Evolutionary conservation across 2,888 invertebrate genomes (phyloP), one percentile per base, ranked within the genome.

Genomic region (Stegophylla sp.): DNA sequence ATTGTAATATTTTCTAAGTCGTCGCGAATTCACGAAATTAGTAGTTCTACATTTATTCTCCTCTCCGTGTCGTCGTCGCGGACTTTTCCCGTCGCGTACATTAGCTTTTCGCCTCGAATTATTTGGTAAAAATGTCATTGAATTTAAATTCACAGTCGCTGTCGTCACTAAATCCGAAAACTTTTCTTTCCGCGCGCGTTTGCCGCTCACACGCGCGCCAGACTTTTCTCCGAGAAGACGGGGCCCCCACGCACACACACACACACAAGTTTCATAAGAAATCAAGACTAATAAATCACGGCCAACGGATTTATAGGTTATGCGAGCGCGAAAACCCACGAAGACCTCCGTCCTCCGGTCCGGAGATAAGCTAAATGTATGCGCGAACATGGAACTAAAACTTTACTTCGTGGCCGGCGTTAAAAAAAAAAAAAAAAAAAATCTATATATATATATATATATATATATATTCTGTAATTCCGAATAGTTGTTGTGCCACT

Each of bases 201-300:
- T 28, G 56, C 43, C 59, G 34, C 59, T 53, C 76, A 53, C 66
- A 5, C 51, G 7, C 69, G 59, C 45, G 34, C 59, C n/a, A n/a
- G n/a, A n/a, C n/a, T n/a, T n/a, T n/a, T n/a, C n/a, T 77, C 67
- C 63, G 17, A 67, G 67, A 59, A 77, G 67, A 77, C n/a, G n/a
- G 59, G 43, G 67, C 45, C 45, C 43, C 26, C n/a, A n/a, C n/a
- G n/a, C n/a, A n/a, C n/a, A n/a, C n/a, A n/a, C n/a, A n/a, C n/a
- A n/a, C n/a, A n/a, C n/a, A n/a, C n/a, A 69, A 69, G 69, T 77
- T 77, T 59, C 53, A 28, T 43, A 59, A 56, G 59, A 69, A 59
- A 77, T 69, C 67, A 69, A 77, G 77, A 69, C 77, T 77, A 77
- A 77, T 77, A 77, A 77, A 77, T 77, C 77, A 69, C 77, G 69